phyloP scores from a whole-genome alignment of 2,888 invertebrate species.

The Yponomeuta evonymella region DNA sequence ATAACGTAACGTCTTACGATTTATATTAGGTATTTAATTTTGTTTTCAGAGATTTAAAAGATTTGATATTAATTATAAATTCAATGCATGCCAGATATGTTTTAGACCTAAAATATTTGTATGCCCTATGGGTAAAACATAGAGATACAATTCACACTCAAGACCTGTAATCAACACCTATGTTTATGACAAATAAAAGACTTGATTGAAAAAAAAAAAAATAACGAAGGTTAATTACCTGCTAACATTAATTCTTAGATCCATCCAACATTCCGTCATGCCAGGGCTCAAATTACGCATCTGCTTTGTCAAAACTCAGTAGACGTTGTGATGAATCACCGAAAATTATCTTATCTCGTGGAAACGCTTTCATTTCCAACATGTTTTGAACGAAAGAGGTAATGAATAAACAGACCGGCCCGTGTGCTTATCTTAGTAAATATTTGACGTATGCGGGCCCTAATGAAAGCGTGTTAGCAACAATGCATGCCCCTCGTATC shows the following conservation, averaged over 20 bases:
- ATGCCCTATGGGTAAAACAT: too few species aligned
- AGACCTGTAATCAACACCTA: too few species aligned
- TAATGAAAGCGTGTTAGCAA: conserved; percentile 48
- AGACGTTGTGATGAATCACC: conserved; percentile 31
- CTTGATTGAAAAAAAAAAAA: too few species aligned
- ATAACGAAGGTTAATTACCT: conserved; percentile 8
- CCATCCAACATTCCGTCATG: conserved; percentile 22
- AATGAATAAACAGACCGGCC: conserved; percentile 35
- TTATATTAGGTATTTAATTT: too few species aligned
- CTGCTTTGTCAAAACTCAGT: conserved; percentile 26
- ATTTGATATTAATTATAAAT: too few species aligned
- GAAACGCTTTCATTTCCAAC: conserved; percentile 24
- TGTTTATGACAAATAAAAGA: too few species aligned
- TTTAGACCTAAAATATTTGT: too few species aligned
- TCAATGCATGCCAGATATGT: too few species aligned
- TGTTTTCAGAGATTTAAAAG: too few species aligned
- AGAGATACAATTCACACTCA: too few species aligned
- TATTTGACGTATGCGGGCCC: conserved; percentile 55
- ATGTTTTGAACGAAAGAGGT: conserved; percentile 29
- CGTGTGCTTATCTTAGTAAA: conserved; percentile 49
- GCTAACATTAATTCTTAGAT: neutral
- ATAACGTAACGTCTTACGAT: too few species aligned
- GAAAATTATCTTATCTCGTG: conserved; percentile 33
- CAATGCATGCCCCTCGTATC: conserved; percentile 28
- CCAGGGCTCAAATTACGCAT: neutral